Conservation (phyloP, 2,888 invertebrate genomes). For the Cheiracanthium punctorium region DNA sequence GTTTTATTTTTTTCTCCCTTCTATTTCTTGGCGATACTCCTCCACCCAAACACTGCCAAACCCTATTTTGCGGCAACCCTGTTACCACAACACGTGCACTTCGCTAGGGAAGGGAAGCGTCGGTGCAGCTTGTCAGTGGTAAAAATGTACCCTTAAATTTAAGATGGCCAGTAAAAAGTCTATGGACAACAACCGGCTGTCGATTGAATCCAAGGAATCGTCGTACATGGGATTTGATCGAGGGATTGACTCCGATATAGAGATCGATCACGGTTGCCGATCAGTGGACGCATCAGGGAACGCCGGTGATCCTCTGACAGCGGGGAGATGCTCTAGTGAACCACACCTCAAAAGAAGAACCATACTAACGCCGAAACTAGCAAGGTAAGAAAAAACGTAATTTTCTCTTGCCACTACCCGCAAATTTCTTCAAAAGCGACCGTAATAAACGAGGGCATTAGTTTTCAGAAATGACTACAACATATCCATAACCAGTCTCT, state of each 20-base stretch:
- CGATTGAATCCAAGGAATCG: slow-evolving; percentile 90
- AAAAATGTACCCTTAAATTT: background rate
- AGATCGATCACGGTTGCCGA: slow-evolving; percentile 24
- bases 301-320: slow-evolving; percentile 12
- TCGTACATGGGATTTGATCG: slow-evolving; percentile 93
- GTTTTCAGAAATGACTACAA: too few species aligned
- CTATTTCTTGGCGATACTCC: background rate
- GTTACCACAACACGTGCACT: slow-evolving; percentile 19
- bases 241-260: slow-evolving; percentile 88
- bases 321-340: slow-evolving; percentile 43
- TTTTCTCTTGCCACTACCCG: too few species aligned
- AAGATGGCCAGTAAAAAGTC: background rate
- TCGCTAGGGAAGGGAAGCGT: background rate
- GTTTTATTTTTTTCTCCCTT: too few species aligned
- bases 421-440: too few species aligned
- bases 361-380: slow-evolving; percentile 38
- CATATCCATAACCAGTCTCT: too few species aligned
- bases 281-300: background rate
- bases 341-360: slow-evolving; percentile 41
- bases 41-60: slow-evolving; percentile 10
- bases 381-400: slow-evolving; percentile 46
- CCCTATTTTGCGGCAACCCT: background rate
- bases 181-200: slow-evolving; percentile 74
- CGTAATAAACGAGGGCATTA: too few species aligned
- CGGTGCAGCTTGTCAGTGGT: background rate